These are phyloP conservation scores for Halcyon malimbica DNA, from an alignment of 2,113 vertebrate genomes.

Conservation along the genomic window DNA sequence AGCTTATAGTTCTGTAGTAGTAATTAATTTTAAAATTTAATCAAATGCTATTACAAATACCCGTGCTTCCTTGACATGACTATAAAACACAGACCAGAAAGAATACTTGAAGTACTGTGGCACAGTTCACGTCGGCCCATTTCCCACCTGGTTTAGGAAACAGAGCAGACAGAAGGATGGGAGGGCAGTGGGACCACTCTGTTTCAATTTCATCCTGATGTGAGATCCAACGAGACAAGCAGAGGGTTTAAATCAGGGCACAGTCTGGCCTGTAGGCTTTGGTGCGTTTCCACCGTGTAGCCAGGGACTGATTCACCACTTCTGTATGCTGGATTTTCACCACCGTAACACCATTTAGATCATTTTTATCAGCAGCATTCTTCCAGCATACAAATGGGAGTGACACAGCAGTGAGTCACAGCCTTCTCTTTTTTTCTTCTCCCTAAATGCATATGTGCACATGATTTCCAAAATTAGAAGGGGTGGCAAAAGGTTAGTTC, in stretches of 20 bases:
- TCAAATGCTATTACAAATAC: background rate
- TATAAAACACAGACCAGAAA: background rate
- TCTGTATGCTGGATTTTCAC: background rate
- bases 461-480: constrained; percentile 62
- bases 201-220: background rate
- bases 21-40: background rate
- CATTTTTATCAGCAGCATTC: background rate
- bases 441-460: constrained; percentile 34
- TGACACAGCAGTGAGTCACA: constrained; percentile 60
- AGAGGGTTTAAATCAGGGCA: background rate
- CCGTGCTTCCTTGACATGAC: background rate
- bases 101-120: background rate
- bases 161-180: background rate
- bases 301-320: constrained; percentile 13
- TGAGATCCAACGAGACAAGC: background rate
- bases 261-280: background rate
- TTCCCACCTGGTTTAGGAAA: background rate
- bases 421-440: background rate
- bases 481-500: constrained; percentile 30
- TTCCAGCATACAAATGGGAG: constrained; percentile 9
- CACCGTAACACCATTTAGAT: background rate
- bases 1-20: background rate
- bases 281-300: background rate
- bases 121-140: background rate
- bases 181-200: background rate